A percentile compares a stretch with the other conserved stretches of the same genome.
phyloP scores from a whole-genome alignment of 2,113 vertebrate genomes.

The Myrmophylax atrothorax region DNA sequence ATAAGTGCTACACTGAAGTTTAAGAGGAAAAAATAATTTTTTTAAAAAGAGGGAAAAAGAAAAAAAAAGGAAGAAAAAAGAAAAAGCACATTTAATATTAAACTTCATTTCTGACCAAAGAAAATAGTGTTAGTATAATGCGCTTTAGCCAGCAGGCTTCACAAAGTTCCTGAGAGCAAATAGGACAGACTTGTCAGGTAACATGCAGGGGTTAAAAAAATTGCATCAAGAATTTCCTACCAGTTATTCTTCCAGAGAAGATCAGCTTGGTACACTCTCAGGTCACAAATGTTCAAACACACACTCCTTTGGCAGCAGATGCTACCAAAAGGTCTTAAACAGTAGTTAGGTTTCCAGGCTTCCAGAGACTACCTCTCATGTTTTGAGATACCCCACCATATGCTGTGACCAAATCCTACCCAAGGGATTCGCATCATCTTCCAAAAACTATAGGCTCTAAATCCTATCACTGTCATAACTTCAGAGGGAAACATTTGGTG shows the following conservation, averaged over 20 bases:
- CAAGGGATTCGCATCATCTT: not conserved
- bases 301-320: not conserved
- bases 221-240: not conserved
- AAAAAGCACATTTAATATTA: not conserved
- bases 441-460: not conserved
- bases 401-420: not conserved
- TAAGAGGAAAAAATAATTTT: accelerated
- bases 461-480: not conserved
- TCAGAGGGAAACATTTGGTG: not conserved
- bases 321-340: not conserved
- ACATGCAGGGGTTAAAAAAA: not conserved
- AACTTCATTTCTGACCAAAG: not conserved
- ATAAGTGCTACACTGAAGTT: not conserved
- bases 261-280: not conserved
- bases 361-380: not conserved
- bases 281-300: not conserved
- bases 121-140: not conserved
- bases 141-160: not conserved
- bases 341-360: not conserved
- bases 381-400: not conserved
- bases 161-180: not conserved
- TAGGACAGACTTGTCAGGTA: not conserved
- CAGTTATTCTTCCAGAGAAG: not conserved
- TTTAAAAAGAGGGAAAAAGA: too few species aligned
- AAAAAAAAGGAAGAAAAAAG: not conserved